These are phyloP conservation scores for Hydra vulgaris DNA, from an alignment of 30 jellyfish, hydroid and myxozoan genomes.

Conservation along the genomic window DNA sequence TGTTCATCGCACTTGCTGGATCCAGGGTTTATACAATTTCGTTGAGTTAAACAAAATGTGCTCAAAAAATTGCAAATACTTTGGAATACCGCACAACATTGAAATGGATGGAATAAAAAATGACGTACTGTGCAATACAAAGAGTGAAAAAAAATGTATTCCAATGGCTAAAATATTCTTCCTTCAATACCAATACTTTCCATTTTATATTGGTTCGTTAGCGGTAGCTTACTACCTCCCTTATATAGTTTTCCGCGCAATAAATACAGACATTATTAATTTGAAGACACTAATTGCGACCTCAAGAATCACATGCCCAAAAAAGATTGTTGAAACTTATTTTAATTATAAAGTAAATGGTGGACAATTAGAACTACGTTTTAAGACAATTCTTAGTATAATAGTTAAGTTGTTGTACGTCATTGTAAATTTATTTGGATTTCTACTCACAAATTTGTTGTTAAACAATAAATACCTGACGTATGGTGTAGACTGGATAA, in stretches of 20 bases:
- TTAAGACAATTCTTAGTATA: neutral
- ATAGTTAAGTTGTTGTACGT: conserved; percentile 12
- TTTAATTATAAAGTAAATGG: conserved; percentile 20
- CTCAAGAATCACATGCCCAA: neutral
- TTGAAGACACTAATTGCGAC: neutral
- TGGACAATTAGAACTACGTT: conserved; percentile 10
- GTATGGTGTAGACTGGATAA: conserved; percentile 18
- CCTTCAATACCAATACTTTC: conserved; percentile 23
- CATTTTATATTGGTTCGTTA: conserved; percentile 19
- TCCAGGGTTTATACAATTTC: conserved; percentile 22
- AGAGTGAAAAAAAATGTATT: neutral
- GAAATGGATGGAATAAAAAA: conserved; percentile 19
- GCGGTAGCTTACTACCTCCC: conserved; percentile 21
- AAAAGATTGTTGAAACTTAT: conserved; percentile 19
- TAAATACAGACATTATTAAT: conserved; percentile 18
- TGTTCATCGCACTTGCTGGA: conserved; percentile 34
- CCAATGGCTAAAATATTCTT: conserved; percentile 22
- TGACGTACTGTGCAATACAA: conserved; percentile 13
- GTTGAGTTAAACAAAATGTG: conserved; percentile 13
- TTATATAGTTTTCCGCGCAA: conserved; percentile 17
- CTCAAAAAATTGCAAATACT: conserved; percentile 11
- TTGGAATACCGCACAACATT: conserved; percentile 13
- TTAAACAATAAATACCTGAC: neutral
- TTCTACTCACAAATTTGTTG: conserved; percentile 3
- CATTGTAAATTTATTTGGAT: conserved; percentile 7